Conservation (phyloP, 2,888 invertebrate genomes). For the Eristalis intricaria region DNA sequence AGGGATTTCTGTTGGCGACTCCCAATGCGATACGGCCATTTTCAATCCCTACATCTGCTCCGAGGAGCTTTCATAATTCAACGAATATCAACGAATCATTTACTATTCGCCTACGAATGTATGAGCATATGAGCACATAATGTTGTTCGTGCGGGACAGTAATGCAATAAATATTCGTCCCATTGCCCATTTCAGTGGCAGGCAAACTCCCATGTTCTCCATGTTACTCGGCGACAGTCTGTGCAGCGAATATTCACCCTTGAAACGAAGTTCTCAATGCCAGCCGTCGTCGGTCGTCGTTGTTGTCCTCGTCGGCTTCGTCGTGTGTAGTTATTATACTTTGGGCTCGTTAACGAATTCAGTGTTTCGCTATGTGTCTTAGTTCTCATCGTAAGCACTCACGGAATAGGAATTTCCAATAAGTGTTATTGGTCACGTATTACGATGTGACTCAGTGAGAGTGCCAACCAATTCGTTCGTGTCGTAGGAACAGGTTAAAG, state of each 20-base stretch:
- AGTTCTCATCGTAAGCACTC: conserved; percentile 29
- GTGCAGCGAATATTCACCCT: neutral
- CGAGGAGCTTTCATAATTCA: neutral
- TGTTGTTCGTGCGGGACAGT: conserved; percentile 14
- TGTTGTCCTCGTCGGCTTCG: neutral
- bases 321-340: neutral
- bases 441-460: conserved; percentile 26
- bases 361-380: conserved; percentile 13
- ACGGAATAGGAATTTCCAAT: conserved; percentile 12
- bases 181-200: conserved; percentile 15
- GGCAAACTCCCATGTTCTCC: neutral
- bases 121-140: neutral
- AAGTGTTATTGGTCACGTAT: conserved; percentile 56
- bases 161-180: conserved; percentile 50
- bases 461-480: conserved; percentile 21
- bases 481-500: conserved; percentile 11
- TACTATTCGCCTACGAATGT: neutral
- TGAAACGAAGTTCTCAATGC: neutral
- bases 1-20: neutral
- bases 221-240: neutral
- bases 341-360: conserved; percentile 8
- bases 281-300: neutral
- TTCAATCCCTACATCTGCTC: neutral
- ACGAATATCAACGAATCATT: conserved; percentile 1
- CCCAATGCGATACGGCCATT: neutral